phyloP scores from a whole-genome alignment of 2,888 invertebrate species.

The Archips crataeganus region DNA sequence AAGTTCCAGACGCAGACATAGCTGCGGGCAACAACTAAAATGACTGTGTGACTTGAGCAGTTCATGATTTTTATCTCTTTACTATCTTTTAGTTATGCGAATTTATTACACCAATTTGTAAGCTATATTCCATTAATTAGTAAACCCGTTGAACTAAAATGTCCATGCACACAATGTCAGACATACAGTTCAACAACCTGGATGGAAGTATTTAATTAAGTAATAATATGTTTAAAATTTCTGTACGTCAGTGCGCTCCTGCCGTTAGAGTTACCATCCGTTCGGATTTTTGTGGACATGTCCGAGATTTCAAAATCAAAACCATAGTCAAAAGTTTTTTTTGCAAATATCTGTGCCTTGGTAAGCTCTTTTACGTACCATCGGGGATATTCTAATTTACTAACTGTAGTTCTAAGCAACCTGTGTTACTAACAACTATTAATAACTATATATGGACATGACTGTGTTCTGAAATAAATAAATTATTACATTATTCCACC shows the following conservation, averaged over 20 bases:
- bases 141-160: slow-evolving; percentile 17
- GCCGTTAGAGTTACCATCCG: not conserved
- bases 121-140: slow-evolving; percentile 24
- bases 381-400: too few species aligned
- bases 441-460: too few species aligned
- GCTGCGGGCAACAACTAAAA: too few species aligned
- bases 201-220: slow-evolving; percentile 39
- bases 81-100: not conserved
- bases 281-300: not conserved
- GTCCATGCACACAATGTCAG: slow-evolving; percentile 16
- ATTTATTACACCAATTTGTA: slow-evolving; percentile 33
- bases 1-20: too few species aligned
- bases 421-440: too few species aligned
- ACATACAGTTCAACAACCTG: slow-evolving; percentile 30
- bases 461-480: too few species aligned
- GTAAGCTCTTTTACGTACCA: too few species aligned
- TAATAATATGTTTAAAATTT: slow-evolving; percentile 43
- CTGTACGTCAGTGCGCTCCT: slow-evolving; percentile 30
- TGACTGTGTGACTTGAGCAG: not conserved
- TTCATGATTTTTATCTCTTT: not conserved
- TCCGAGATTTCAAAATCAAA: too few species aligned
- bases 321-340: too few species aligned
- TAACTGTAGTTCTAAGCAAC: too few species aligned
- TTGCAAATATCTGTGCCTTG: too few species aligned
- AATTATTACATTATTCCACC: too few species aligned